Base-by-base conservation (phyloP, 1,140 invertebrate genomes). In the Orussus abietinus region DNA sequence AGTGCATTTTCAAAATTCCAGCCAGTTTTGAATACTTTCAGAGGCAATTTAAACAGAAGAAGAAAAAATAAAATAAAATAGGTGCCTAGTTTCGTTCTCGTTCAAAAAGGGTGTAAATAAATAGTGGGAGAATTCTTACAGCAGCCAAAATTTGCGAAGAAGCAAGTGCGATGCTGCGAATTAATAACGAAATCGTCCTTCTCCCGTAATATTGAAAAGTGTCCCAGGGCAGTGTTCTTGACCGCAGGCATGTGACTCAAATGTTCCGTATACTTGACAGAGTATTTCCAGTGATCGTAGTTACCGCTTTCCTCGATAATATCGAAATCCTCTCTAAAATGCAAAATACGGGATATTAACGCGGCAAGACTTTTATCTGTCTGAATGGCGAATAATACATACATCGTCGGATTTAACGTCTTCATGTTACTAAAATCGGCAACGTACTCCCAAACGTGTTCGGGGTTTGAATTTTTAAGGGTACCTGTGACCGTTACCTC, bases 381-480 rank as follows among this genome's bases (percentile, higher is more conserved):
- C n/a, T 13, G 2, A 37, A 30, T 37, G 17, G 20, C 5, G 11
- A 13, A 36, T 36, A 13, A 38, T 50, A 75, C 79, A 77, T 67
- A 86, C 84, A 87, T 82, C 13, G 82, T 81, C 7, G 83, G 83
- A 69, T 86, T 85, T 22, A 87, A 65, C 45, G 77, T 75, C 37
- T 79, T 76, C 76, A 82, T 80, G 51, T 86, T 86, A 51, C 78
- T 83, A 47, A 87, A 86, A 66, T 86, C 84, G 2, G 83, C 80
- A 12, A 85, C 75, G 61, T 77, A 85, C 61, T 85, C 82, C 83
- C 84, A 86, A 10, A 83, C 77, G n/a, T 66, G 62, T 51, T 75
- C 72, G 11, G 83, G 75, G 52, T 76, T 70, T 0, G 75, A 59
- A 53, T 81, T 74, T 21, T 58, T 53, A 45, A 82, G 71, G 21